A percentile compares a stretch with the other conserved stretches of the same genome.
Conservation (phyloP, 2,888 invertebrate species). For the Microdon myrmicae region DNA sequence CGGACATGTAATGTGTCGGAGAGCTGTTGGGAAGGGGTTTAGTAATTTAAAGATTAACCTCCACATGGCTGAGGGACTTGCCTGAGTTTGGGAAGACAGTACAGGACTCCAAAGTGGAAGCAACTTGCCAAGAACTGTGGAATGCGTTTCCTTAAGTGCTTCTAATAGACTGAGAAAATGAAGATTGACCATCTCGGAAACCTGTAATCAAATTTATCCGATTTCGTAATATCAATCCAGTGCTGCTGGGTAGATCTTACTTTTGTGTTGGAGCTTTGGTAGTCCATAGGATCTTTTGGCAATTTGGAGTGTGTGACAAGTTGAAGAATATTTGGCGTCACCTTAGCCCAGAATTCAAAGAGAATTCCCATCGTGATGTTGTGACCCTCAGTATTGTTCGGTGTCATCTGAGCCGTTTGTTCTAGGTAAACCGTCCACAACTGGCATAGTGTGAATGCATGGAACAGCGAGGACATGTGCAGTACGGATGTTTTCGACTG, state of each 20-base stretch:
- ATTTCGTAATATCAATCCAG: no score
- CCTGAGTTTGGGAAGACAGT: conserved; percentile 86
- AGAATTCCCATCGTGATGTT: conserved; percentile 82
- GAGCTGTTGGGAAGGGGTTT: conserved; percentile 70
- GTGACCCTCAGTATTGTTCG: conserved; percentile 77
- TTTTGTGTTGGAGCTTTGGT: conserved; percentile 57
- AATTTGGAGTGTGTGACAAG: conserved; percentile 91
- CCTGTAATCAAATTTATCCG: conserved; percentile 69
- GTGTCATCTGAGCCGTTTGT: conserved; percentile 77
- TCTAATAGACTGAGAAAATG: conserved; percentile 96
- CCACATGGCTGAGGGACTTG: conserved; percentile 72
- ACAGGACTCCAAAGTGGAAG: conserved; percentile 97
- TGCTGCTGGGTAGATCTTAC: conserved; percentile 22
- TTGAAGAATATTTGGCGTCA: conserved; percentile 94
- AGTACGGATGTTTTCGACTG: conserved; percentile 90
- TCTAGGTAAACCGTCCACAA: conserved; percentile 99
- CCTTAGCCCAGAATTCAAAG: conserved; percentile 98
- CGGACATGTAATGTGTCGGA: conserved; percentile 89
- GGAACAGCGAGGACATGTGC: conserved; percentile 96
- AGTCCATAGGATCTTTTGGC: conserved; percentile 70
- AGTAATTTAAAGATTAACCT: background rate
- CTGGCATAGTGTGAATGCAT: conserved; percentile 97
- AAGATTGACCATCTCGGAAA: conserved; percentile 97
- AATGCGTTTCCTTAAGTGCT: conserved; percentile 93
- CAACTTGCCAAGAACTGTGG: conserved; percentile 89